Evolutionary conservation across 1,140 invertebrate genomes (phyloP), one percentile per base, ranked within the genome.

Genomic region (Antheraea mylitta): DNA sequence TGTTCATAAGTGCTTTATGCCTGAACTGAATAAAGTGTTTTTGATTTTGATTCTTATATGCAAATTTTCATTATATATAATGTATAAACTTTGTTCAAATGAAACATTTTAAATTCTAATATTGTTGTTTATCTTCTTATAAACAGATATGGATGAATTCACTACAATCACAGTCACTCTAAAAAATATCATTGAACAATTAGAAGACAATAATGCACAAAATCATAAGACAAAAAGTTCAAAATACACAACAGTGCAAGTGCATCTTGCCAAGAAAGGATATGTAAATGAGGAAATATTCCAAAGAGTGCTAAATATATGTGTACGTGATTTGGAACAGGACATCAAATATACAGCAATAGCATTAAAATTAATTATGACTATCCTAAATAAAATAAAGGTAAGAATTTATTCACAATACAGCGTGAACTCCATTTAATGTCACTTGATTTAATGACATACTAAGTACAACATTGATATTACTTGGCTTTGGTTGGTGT

Each of bases 321-420:
- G 83, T 72, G 58, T 77, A 36, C 74, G 81, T 58, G 81, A 85
- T 37, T 58, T 86, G 30, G 79, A 77, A 58, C 77, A 84, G 62
- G 80, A 86, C 53, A 74, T 81, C 38, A 83, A 82, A 62, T 79
- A 82, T 70, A 75, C 82, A 18, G 66, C 74, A 36, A 70, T 72
- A 36, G 75, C 72, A 3, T 63, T 90, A 36, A 83, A 82, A 37
- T 78, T 88, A n/a, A 71, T 91, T 36, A 64, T 72, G 42, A 68
- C 69, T 30, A 71, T 88, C 37, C 60, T 87, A 18, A 80, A 78
- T 5, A 90, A 82, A 82, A 68, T 83, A 30, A 78, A 84, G 80
- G 88, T 92, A 77, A 42, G 38, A 42, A 9, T 42, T 42, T 9
- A 8, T 11, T 30, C 22, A 30, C 1, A 2, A 30, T 30, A 4